phyloP scores from a whole-genome alignment of 2,113 vertebrate species.

The Delphinus delphis region DNA sequence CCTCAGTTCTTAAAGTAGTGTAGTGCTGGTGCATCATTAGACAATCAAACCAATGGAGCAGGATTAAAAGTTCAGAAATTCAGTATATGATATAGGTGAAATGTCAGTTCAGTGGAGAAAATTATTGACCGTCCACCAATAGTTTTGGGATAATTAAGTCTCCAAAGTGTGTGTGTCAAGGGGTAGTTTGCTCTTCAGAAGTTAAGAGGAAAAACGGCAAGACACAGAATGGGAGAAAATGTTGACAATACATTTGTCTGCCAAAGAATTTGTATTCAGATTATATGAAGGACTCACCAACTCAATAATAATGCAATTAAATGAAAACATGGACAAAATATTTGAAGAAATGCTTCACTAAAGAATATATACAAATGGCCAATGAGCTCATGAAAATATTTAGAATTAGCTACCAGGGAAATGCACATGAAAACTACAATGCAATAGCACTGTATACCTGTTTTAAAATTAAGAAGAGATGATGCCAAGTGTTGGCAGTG shows the following conservation, averaged over 20 bases:
- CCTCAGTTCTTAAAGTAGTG: not conserved
- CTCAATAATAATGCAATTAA: not conserved
- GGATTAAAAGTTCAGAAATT: not conserved
- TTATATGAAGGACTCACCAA: not conserved
- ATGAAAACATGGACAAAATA: not conserved
- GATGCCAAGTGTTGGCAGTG: not conserved
- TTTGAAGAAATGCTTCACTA: not conserved
- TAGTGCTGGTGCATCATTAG: too few relatives aligned
- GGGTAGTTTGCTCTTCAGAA: not conserved
- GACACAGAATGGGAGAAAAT: not conserved
- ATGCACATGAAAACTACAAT: not conserved
- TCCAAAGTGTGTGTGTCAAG: not conserved
- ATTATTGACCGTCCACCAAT: not conserved
- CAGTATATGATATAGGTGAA: not conserved
- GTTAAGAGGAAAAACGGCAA: not conserved
- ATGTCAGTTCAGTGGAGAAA: not conserved
- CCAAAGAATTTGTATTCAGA: not conserved
- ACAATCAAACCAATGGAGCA: not conserved
- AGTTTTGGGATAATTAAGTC: not conserved
- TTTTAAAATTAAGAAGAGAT: not conserved
- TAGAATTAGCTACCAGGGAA: not conserved
- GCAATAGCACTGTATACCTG: not conserved
- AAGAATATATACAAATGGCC: not conserved
- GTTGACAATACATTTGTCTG: not conserved
- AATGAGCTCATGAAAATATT: not conserved